phyloP scores from a whole-genome alignment of 1,140 invertebrate genomes.

The Megathymus violae region DNA sequence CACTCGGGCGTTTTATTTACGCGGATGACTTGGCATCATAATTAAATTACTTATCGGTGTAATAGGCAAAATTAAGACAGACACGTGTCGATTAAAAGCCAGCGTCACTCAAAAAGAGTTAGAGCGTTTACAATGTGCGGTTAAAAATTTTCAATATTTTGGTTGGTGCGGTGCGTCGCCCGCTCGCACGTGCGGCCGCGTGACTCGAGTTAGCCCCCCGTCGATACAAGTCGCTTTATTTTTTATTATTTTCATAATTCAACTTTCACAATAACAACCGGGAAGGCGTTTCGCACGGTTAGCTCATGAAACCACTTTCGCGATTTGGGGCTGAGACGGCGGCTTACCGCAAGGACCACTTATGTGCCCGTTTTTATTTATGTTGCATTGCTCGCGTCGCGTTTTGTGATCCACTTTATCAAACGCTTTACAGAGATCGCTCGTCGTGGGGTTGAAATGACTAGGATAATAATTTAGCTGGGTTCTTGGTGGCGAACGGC shows the following conservation, averaged over 20 bases:
- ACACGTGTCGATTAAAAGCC: constrained; percentile 71
- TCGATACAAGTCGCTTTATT: constrained; percentile 64
- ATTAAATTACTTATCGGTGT: constrained; percentile 33
- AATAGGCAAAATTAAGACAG: constrained; percentile 68
- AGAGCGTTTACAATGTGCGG: constrained; percentile 55
- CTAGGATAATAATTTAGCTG: constrained; percentile 73
- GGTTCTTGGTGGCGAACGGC: constrained; percentile 64
- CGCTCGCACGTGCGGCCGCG: constrained; percentile 70
- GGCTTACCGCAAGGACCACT: constrained; percentile 77
- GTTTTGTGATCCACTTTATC: constrained; percentile 82
- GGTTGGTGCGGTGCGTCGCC: constrained; percentile 49
- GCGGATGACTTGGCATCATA: constrained; percentile 21
- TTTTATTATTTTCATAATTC: constrained; percentile 84
- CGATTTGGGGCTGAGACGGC: constrained; percentile 49
- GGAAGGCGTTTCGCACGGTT: constrained; percentile 82
- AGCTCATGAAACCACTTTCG: constrained; percentile 75
- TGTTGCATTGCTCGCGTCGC: constrained; percentile 61
- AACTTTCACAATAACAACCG: constrained; percentile 81
- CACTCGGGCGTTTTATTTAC: constrained; percentile 19
- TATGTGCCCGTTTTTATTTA: constrained; percentile 78
- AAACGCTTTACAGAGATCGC: constrained; percentile 76
- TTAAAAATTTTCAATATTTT: constrained; percentile 83
- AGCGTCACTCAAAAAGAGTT: constrained; percentile 38
- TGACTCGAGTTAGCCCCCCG: constrained; percentile 72
- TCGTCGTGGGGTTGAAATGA: constrained; percentile 69